Base-by-base conservation (phyloP, 2,113 vertebrate genomes). In the Dolichotis patagonum region DNA sequence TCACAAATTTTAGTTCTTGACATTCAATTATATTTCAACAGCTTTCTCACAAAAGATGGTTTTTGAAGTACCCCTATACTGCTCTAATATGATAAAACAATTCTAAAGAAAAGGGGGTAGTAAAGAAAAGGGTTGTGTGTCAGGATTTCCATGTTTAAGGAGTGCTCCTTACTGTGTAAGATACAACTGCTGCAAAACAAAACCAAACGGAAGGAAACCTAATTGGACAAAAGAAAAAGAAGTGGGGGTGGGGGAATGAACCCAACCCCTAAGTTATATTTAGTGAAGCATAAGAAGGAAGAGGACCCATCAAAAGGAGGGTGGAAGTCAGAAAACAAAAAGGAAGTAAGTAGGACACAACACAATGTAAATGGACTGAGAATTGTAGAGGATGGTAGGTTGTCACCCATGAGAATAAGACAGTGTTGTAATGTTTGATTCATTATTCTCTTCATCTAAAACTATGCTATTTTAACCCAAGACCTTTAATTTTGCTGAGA, bases 261-360 rank as follows among this genome's bases (percentile, higher is more conserved):
- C 49, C 49, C 49, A 52, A 77, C 28, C 41, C 73, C 73, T 65
- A 49, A 85, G 78, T 93, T 95, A 96, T 94, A 96, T 90, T 96
- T 97, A 98, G 94, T 88, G 94, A 62, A 26, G 65, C 62, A 90
- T 69, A 88, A 95, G 97, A 94, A 98, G 95, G 96, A 98, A 96
- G 91, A 94, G 30, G 58, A 91, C 32, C n/a, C 73, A 91, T 90
- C 81, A 97, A 93, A 89, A 95, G 52, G 62, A 93, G 43, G n/a
- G 89, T 94, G 88, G 85, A 96, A 95, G 86, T 91, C 54, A 35
- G 3, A 93, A 85, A 95, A 93, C 28, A 46, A 94, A 97, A 90
- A 94, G 38, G 85, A 71, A 84, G 94, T 54, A 95, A 65, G 56
- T 2, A 92, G 81, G 77, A 92, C 38, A 93, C 26, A 73, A 65